These are phyloP conservation scores for Sinelater perroti DNA, from an alignment of 2,888 invertebrate species.

Conservation along the genomic window DNA sequence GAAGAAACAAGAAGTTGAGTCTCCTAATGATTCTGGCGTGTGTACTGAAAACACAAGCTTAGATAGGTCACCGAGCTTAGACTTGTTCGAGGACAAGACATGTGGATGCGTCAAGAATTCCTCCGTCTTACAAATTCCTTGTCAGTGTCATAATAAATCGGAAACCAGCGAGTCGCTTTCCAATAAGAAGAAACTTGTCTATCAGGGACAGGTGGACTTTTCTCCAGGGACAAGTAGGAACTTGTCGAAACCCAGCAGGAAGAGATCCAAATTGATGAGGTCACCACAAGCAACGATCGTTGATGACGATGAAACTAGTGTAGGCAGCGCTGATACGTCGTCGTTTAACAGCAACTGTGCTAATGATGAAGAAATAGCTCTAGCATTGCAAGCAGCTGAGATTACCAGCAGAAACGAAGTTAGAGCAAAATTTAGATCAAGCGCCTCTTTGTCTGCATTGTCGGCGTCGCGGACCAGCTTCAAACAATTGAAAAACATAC, in stretches of 20 bases:
- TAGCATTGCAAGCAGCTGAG: slow-evolving; percentile 86
- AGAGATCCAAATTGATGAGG: slow-evolving; percentile 21
- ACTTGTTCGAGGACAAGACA: slow-evolving; percentile 51
- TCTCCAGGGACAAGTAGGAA: slow-evolving; percentile 47
- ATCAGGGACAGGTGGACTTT: slow-evolving; percentile 41
- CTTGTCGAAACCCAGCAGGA: slow-evolving; percentile 40
- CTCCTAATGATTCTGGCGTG: slow-evolving; percentile 72
- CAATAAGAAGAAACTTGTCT: slow-evolving; percentile 20
- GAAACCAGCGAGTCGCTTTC: neutral
- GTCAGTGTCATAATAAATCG: slow-evolving; percentile 33
- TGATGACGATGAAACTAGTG: slow-evolving; percentile 53
- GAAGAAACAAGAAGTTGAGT: slow-evolving; percentile 44
- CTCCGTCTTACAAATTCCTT: slow-evolving; percentile 30
- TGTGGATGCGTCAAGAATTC: slow-evolving; percentile 37
- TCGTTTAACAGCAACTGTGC: slow-evolving; percentile 81
- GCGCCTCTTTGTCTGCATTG: slow-evolving; percentile 95
- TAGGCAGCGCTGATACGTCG: slow-evolving; percentile 67
- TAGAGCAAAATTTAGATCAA: slow-evolving; percentile 83
- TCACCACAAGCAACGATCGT: slow-evolving; percentile 34
- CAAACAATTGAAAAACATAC: slow-evolving; percentile 95
- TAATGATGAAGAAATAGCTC: slow-evolving; percentile 86
- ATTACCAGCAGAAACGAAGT: slow-evolving; percentile 81
- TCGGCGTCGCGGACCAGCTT: slow-evolving; percentile 97
- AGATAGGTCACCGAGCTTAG: slow-evolving; percentile 70
- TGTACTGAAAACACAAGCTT: slow-evolving; percentile 78